Percentiles rank a stretch among this genome's conserved stretches.
These are phyloP conservation scores for Ectemnius lituratus DNA, from an alignment of 2,888 invertebrate species.

Conservation along the genomic window DNA sequence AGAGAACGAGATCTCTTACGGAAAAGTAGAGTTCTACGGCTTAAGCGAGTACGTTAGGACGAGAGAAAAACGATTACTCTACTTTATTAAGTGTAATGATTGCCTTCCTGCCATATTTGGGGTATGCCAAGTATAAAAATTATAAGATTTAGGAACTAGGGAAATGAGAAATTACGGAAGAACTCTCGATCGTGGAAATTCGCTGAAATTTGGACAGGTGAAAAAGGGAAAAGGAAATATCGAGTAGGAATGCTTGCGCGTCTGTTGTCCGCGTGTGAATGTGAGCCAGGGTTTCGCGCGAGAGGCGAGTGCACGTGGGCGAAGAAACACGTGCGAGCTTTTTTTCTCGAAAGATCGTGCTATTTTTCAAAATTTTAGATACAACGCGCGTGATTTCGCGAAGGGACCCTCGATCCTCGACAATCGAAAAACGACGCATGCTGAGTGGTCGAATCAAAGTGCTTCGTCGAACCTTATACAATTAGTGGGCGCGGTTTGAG, in stretches of 20 bases:
- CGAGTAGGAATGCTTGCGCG: conserved; percentile 21
- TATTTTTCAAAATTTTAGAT: conserved; percentile 76
- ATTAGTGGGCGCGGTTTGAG: not conserved
- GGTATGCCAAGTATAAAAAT: conserved; percentile 81
- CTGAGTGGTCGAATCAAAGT: conserved; percentile 32
- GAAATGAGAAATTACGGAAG: conserved; percentile 48
- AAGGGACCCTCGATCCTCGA: conserved; percentile 60
- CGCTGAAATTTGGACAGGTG: conserved; percentile 54
- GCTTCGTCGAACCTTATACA: not conserved
- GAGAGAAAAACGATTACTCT: conserved; percentile 75
- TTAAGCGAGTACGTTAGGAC: conserved; percentile 54
- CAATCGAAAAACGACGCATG: conserved; percentile 56
- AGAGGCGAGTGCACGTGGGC: conserved; percentile 32
- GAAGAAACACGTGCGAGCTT: conserved; percentile 59
- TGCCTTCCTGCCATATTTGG: conserved; percentile 83
- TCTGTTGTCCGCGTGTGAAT: conserved; percentile 36
- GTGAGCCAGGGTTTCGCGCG: conserved; percentile 33
- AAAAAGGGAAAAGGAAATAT: conserved; percentile 40
- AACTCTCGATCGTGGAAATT: conserved; percentile 57
- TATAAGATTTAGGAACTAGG: conserved; percentile 77
- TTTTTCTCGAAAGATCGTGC: conserved; percentile 68
- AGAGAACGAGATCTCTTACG: conserved; percentile 31
- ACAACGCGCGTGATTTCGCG: conserved; percentile 61
- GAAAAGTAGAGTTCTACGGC: conserved; percentile 38
- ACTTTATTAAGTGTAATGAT: conserved; percentile 79